Base-by-base conservation (phyloP, 1,140 invertebrate genomes). In the Trichonephila clavata region DNA sequence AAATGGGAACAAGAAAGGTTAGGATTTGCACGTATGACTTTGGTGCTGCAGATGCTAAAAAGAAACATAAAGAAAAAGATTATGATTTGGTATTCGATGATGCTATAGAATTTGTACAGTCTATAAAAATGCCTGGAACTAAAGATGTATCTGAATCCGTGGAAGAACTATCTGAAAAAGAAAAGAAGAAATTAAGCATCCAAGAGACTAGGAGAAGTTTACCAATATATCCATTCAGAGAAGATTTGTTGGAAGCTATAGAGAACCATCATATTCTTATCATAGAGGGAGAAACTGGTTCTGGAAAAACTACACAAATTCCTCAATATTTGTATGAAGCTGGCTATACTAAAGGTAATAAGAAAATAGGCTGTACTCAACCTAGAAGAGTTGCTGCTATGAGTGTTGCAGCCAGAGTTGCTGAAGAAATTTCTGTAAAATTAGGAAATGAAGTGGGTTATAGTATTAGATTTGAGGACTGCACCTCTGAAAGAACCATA, bases 1-100 rank as follows among this genome's bases (percentile, higher is more conserved):
- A 98, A 99, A 96, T 99, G 99, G 99, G 99, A 99, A 96, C 98
- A 99, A 92, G 99, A 99, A 96, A 98, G 99, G 96, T 97, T 99
- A 96, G 97, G 97, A 39, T 98, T 98, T n/a, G 99, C 99, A 27
- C 97, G 98, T 61, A 97, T 99, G 95, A 97, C 97, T 95, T 99
- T 97, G 99, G 99, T 21, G 98, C 99, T 0, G 98, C 98, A 96
- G 97, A 99, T 96, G 97, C 97, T 39, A 97, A 96, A 97, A 95
- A 96, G 96, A 95, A 95, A 90, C 71, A 94, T 39, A 83, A 94
- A 94, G 77, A 95, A 92, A 92, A 96, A 95, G 98, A 99, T 94
- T 99, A 99, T 96, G 98, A 99, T 94, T 96, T 99, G 60, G 96
- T 99, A 14, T 96, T 99, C 91, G 99, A 99, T 95, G 99, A 99